Percentiles rank a stretch among this genome's conserved stretches.
Conservation (phyloP, 2,888 invertebrate species). For the Eristalis arbustorum region DNA sequence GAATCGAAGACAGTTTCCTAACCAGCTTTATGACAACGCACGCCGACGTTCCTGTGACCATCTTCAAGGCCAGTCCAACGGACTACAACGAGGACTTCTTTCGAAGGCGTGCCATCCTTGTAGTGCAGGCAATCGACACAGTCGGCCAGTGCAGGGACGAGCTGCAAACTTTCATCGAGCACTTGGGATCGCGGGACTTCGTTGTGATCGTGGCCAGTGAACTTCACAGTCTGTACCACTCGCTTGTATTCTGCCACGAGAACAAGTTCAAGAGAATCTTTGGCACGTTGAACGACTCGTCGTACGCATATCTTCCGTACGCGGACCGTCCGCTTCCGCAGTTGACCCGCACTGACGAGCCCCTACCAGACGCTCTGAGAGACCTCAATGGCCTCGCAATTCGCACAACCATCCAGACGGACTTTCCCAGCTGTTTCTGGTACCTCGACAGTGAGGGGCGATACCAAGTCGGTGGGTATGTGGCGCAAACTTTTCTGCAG, state of each 20-base stretch:
- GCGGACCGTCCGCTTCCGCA: background rate
- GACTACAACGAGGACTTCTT: too few relatives aligned
- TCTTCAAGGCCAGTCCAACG: too few relatives aligned
- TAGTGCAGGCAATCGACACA: too few relatives aligned
- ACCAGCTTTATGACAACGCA: too few relatives aligned
- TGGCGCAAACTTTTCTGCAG: background rate
- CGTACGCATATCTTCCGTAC: background rate
- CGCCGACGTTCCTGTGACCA: too few relatives aligned
- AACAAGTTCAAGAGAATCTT: slow-evolving; percentile 29
- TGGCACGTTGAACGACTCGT: background rate
- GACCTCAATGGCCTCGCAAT: slow-evolving; percentile 14
- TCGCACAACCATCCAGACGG: slow-evolving; percentile 14
- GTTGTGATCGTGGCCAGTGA: too few relatives aligned
- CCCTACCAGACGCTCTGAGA: background rate
- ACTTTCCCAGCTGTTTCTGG: slow-evolving; percentile 18
- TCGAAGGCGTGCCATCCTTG: too few relatives aligned
- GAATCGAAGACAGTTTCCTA: too few relatives aligned
- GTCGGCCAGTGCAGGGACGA: too few relatives aligned
- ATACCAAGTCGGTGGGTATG: slow-evolving; percentile 2
- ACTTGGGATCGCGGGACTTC: too few relatives aligned
- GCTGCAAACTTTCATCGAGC: too few relatives aligned
- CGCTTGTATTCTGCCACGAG: background rate
- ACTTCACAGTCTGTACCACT: too few relatives aligned
- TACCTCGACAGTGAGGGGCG: background rate
- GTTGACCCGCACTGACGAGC: background rate